phyloP scores from a whole-genome alignment of 2,797 vertebrate genomes.

The Thaleichthys pacificus region DNA sequence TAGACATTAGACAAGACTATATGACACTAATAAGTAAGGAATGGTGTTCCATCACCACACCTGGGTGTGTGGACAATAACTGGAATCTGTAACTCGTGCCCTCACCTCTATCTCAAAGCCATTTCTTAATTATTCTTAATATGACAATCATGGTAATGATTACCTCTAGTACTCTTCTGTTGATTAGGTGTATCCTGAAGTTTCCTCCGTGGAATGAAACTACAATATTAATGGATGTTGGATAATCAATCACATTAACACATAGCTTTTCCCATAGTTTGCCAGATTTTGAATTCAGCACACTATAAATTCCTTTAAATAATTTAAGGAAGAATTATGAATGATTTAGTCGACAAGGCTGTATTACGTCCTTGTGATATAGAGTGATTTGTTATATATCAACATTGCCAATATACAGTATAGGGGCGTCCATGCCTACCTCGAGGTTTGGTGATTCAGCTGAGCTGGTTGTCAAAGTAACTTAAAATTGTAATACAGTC shows the following conservation, averaged over 20 bases:
- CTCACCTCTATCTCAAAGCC: too few species aligned
- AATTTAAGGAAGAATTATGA: not conserved
- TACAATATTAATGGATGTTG: not conserved
- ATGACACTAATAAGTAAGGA: too few species aligned
- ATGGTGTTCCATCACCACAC: too few species aligned
- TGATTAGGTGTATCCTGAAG: not conserved
- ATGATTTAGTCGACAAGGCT: not conserved
- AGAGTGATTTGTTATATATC: not conserved
- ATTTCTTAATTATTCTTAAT: not conserved
- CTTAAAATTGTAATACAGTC: not conserved
- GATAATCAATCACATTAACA: not conserved
- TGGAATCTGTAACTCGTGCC: too few species aligned
- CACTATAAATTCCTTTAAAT: constrained; percentile 1
- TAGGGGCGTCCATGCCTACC: not conserved
- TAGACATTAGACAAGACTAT: too few species aligned
- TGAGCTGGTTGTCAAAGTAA: not conserved
- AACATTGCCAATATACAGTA: not conserved
- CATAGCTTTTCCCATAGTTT: not conserved
- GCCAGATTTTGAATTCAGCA: not conserved
- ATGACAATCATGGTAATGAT: not conserved
- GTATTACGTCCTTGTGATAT: not conserved
- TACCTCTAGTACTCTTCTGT: not conserved
- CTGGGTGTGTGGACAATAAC: too few species aligned
- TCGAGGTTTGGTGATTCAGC: not conserved
- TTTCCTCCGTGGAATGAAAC: not conserved